Evolutionary conservation across 2,797 vertebrate genomes (phyloP), one percentile per base, ranked within the genome.

Genomic region (Pelochelys cantorii): DNA sequence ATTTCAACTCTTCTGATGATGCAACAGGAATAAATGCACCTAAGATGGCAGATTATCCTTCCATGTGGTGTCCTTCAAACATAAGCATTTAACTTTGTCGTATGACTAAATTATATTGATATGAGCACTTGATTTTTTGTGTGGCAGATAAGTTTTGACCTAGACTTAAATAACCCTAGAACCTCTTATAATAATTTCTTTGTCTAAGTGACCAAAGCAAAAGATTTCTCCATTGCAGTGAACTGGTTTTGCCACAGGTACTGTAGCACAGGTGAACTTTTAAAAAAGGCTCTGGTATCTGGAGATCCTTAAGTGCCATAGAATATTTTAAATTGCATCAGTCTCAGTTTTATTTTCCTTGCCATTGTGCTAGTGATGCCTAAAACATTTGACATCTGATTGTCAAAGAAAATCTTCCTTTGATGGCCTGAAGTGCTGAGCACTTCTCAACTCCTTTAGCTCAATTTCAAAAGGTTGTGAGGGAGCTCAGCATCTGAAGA

Each of bases 1-100:
- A 42, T 20, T 22, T 65, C 93, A 91, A 83, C 77, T 56, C 90
- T 93, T 94, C 94, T 85, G 78, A 80, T 90, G 85, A 27, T 7
- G 9, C 83, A 91, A 57, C 1, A 3, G 84, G 86, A 93, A 82
- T 81, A 92, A 93, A 90, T 81, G 85, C 81, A 90, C 48, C 48
- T 85, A 31, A 68, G 20, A 3, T 87, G 34, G 48, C 84, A 96
- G 91, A 95, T 86, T 77, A 85, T 92, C 90, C 82, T 90, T 89
- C 80, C 65, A 81, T 62, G 42, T 79, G 34, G 56, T 86, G 89
- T 92, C 37, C 7, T 81, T 5, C 31, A 75, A 52, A 34, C 85
- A 65, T 11, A 4, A 1, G 37, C 62, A 91, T 79, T 91, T 86
- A 81, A 83, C 92, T 83, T 85, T 37, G 81, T 65, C 25, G 1